A percentile compares a stretch with the other conserved stretches of the same genome.
Conservation (phyloP, 2,113 vertebrate genomes). For the Danionella cerebrum region DNA sequence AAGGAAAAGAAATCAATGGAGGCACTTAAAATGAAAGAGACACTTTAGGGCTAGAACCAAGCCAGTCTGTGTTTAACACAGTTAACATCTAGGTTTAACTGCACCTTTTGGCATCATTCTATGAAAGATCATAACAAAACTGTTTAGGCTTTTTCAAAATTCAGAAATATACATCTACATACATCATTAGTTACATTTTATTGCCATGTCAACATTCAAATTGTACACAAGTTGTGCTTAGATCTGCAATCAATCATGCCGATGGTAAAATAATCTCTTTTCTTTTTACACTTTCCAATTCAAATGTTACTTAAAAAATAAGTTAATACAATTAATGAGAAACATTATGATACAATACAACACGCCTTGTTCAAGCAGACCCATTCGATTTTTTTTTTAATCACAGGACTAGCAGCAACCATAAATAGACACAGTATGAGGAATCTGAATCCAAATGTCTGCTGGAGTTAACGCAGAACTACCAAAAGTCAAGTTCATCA, state of each 20-base stretch:
- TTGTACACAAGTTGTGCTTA: slow-evolving; percentile 55
- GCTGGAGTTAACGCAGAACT: not conserved
- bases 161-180: slow-evolving; percentile 42
- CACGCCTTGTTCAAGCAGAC: not conserved
- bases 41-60: slow-evolving; percentile 44
- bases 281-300: slow-evolving; percentile 38
- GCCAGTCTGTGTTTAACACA: slow-evolving; percentile 32
- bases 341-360: slow-evolving; percentile 29
- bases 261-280: slow-evolving; percentile 38
- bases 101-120: slow-evolving; percentile 3
- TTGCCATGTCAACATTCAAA: slow-evolving; percentile 50
- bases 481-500: not conserved
- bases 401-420: slow-evolving; percentile 2
- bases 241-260: slow-evolving; percentile 35
- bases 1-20: slow-evolving; percentile 38
- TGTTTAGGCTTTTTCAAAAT: slow-evolving; percentile 21
- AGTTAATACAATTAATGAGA: slow-evolving; percentile 44
- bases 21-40: slow-evolving; percentile 56
- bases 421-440: slow-evolving; percentile 9
- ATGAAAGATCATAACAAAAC: slow-evolving; percentile 13
- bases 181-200: slow-evolving; percentile 43
- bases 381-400: not conserved
- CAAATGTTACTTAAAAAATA: slow-evolving; percentile 45
- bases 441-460: slow-evolving; percentile 7
- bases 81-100: slow-evolving; percentile 6